These are phyloP conservation scores for Sula dactylatra DNA, from an alignment of 2,113 vertebrate species.

Conservation along the genomic window DNA sequence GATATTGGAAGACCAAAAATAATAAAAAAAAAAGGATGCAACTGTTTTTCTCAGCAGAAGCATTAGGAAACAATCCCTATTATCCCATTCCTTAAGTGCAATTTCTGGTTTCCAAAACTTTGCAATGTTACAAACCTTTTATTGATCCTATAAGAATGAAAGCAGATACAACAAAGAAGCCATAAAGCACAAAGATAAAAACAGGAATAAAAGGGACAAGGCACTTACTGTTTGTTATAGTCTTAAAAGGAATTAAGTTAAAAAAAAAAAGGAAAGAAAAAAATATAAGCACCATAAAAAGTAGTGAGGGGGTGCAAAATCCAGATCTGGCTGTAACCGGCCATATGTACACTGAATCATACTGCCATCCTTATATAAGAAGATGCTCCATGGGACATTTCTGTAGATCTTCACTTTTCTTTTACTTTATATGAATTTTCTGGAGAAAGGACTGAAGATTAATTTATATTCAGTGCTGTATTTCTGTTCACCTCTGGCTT, in stretches of 20 bases:
- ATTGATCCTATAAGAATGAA: conserved; percentile 43
- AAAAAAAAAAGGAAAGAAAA: background rate
- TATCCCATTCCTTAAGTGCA: background rate
- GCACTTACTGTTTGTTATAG: conserved; percentile 33
- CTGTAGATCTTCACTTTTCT: background rate
- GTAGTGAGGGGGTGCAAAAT: background rate
- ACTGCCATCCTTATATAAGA: background rate
- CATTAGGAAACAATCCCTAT: background rate
- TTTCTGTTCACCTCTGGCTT: background rate
- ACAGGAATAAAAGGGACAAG: conserved; percentile 50
- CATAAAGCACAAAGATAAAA: conserved; percentile 39
- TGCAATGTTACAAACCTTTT: background rate
- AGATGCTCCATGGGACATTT: background rate
- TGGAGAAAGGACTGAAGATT: background rate
- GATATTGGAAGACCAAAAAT: background rate
- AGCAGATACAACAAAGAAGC: conserved; percentile 20
- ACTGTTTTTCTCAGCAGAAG: background rate
- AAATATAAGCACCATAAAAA: background rate
- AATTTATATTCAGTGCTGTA: background rate
- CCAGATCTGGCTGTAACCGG: background rate
- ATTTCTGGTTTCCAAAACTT: conserved; percentile 30
- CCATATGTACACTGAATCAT: background rate
- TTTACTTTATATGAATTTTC: background rate
- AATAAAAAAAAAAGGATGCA: background rate
- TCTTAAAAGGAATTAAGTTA: conserved; percentile 23